phyloP scores from a whole-genome alignment of 2,113 vertebrate genomes.

The Leuciscus idus region DNA sequence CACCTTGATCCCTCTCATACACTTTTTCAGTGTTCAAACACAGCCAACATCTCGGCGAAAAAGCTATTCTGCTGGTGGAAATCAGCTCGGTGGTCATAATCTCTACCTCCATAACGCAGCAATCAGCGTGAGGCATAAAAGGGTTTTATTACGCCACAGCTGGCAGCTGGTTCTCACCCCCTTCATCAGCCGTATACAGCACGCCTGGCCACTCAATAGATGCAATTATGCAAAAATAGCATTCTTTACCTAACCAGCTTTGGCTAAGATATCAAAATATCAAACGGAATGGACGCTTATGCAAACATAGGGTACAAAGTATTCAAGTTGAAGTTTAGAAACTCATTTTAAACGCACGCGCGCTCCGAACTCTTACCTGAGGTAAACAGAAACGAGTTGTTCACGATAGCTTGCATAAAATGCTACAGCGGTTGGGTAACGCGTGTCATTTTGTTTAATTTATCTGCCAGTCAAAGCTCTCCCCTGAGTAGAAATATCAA shows the following conservation, averaged over 20 bases:
- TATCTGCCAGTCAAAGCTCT: constrained; percentile 47
- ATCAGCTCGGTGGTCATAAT: constrained; percentile 48
- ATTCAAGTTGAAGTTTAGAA: constrained; percentile 17
- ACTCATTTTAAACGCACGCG: not conserved
- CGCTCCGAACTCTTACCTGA: not conserved
- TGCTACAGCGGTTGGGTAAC: not conserved
- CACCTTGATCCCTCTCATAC: not conserved
- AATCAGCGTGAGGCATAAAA: constrained; percentile 54
- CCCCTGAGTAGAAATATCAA: constrained; percentile 29
- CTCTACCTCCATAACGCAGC: constrained; percentile 16
- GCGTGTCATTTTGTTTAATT: constrained; percentile 47
- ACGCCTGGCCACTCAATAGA: constrained; percentile 27
- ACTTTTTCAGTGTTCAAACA: not conserved
- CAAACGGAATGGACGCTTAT: not conserved
- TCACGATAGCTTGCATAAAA: not conserved
- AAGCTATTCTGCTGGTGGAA: constrained; percentile 33
- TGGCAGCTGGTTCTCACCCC: constrained; percentile 47
- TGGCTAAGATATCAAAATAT: constrained; percentile 9
- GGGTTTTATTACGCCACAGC: constrained; percentile 47
- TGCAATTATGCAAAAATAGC: constrained; percentile 49
- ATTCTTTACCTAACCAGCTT: constrained; percentile 38
- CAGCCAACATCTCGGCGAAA: not conserved
- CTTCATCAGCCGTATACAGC: constrained; percentile 42
- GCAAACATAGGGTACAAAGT: not conserved
- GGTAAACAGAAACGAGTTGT: not conserved